Conservation (phyloP, 1,140 invertebrate genomes). For the Carcinoscorpius rotundicauda region DNA sequence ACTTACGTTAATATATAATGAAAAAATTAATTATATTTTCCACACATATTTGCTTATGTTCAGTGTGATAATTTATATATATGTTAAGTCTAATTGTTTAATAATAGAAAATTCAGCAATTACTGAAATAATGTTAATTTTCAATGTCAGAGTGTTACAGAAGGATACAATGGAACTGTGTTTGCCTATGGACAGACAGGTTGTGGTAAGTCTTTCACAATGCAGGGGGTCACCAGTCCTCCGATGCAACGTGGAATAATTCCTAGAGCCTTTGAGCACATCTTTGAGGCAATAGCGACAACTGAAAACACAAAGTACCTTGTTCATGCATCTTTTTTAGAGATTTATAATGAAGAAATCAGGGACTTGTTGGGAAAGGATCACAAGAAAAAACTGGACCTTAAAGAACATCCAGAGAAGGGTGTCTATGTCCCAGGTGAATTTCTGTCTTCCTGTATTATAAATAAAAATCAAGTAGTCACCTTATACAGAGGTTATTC, state of each 20-base stretch:
- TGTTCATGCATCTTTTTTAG: constrained; percentile 79
- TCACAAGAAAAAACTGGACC: constrained; percentile 49
- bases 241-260: constrained; percentile 57
- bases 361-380: constrained; percentile 59
- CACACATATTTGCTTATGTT: too few species aligned
- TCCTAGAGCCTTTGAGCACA: constrained; percentile 48
- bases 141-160: constrained; percentile 53
- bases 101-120: constrained; percentile 4
- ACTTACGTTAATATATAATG: too few species aligned
- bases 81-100: constrained; percentile 4
- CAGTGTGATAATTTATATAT: not conserved
- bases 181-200: constrained; percentile 83
- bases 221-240: constrained; percentile 54
- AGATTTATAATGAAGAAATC: constrained; percentile 87
- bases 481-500: too few species aligned
- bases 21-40: too few species aligned
- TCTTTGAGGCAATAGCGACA: constrained; percentile 81
- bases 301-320: constrained; percentile 68
- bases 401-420: constrained; percentile 66
- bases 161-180: constrained; percentile 76
- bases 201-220: constrained; percentile 60
- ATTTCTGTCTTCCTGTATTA: not conserved
- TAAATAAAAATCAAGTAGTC: too few species aligned
- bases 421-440: constrained; percentile 66
- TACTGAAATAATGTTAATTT: not conserved